Conservation (phyloP, 2,113 vertebrate genomes). For the Puntigrus tetrazona region DNA sequence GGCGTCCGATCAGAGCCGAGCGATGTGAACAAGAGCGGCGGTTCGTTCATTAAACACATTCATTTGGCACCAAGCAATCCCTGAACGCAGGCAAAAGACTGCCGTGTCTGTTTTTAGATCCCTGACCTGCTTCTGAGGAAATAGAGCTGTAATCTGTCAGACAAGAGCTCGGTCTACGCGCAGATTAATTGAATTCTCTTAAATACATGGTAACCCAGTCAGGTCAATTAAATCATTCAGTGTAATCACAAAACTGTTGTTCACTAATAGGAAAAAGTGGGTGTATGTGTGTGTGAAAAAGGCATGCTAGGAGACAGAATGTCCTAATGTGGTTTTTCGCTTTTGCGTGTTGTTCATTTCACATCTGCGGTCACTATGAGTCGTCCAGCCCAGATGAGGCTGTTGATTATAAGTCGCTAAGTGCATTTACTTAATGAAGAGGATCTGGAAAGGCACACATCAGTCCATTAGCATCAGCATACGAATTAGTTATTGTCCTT, state of each 20-base stretch:
- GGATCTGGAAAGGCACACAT: not conserved
- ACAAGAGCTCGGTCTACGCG: constrained; percentile 57
- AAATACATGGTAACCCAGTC: constrained; percentile 67
- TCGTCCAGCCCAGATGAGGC: not conserved
- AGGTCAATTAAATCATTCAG: constrained; percentile 78
- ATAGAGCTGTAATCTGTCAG: constrained; percentile 65
- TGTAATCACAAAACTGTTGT: constrained; percentile 72
- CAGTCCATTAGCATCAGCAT: constrained; percentile 27
- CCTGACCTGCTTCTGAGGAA: constrained; percentile 62
- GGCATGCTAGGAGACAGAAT: not conserved
- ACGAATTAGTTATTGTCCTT: constrained; percentile 12
- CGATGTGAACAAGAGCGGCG: constrained; percentile 20
- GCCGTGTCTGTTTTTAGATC: constrained; percentile 56
- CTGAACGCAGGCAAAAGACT: constrained; percentile 53
- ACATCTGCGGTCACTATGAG: not conserved
- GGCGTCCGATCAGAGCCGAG: constrained; percentile 15
- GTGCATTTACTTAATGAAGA: constrained; percentile 27
- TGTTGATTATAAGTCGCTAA: constrained; percentile 16
- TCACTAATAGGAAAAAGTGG: constrained; percentile 57
- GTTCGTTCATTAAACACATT: constrained; percentile 48
- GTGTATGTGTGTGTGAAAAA: constrained; percentile 20
- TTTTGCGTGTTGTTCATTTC: constrained; percentile 1
- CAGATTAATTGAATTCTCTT: constrained; percentile 70
- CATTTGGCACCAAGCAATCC: constrained; percentile 38
- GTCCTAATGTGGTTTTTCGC: not conserved